These are phyloP conservation scores for Hylia prasina DNA, from an alignment of 2,113 vertebrate genomes.

Conservation along the genomic window DNA sequence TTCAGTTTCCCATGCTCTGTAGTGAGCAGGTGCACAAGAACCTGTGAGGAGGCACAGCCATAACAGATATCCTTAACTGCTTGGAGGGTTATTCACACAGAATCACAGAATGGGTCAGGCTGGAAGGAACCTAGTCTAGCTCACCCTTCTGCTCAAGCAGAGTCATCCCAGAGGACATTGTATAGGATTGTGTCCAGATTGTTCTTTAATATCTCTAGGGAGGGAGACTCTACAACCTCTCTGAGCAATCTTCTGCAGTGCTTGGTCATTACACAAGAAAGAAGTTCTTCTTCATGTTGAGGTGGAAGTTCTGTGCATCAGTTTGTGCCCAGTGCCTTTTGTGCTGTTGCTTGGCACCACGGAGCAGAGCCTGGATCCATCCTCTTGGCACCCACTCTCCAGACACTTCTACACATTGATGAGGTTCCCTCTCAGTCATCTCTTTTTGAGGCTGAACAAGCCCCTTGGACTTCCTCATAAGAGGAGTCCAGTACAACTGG, in stretches of 20 bases:
- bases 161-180: neutral
- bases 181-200: neutral
- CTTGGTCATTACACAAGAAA: neutral
- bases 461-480: neutral
- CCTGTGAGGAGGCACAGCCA: neutral
- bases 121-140: neutral
- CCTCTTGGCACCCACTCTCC: neutral
- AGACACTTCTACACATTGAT: neutral
- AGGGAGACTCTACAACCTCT: neutral
- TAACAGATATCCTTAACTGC: neutral
- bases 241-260: neutral
- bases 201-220: neutral
- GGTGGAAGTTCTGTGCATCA: neutral
- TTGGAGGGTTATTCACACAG: neutral
- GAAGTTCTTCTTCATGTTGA: neutral
- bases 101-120: neutral
- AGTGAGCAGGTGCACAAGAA: neutral
- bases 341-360: neutral
- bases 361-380: neutral
- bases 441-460: neutral
- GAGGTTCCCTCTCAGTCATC: neutral
- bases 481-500: accelerated
- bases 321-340: neutral
- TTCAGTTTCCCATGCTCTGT: neutral
- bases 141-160: neutral